These are phyloP conservation scores for Alectoris magna DNA, from an alignment of 2,797 vertebrate genomes.

Conservation along the genomic window DNA sequence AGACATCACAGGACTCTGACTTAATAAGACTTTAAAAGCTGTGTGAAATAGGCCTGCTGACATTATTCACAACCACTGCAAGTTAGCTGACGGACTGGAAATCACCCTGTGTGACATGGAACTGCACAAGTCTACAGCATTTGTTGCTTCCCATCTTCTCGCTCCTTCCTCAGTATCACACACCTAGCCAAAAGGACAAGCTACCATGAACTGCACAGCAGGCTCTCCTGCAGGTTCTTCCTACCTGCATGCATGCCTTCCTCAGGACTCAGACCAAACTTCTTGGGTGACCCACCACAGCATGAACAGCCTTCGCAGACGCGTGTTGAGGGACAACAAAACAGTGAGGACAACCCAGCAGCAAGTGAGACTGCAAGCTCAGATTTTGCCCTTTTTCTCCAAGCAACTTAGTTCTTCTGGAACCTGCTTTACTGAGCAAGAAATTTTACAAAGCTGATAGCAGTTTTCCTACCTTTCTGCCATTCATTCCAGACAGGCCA, in stretches of 20 bases:
- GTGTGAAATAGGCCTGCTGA: not conserved
- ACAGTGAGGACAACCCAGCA: not conserved
- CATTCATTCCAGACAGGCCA: not conserved
- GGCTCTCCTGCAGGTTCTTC: not conserved
- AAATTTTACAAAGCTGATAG: not conserved
- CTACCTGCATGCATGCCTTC: accelerated
- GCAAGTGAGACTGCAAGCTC: not conserved
- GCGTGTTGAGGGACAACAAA: not conserved
- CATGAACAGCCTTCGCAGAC: not conserved
- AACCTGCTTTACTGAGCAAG: not conserved
- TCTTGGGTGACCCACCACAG: not conserved
- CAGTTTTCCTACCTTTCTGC: not conserved
- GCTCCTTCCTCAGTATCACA: not conserved
- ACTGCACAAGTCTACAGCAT: not conserved
- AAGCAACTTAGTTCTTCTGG: not conserved
- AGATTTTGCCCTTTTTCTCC: not conserved
- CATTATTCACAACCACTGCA: not conserved
- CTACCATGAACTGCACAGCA: not conserved
- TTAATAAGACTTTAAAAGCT: not conserved
- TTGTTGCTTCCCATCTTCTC: not conserved
- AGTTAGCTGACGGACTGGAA: not conserved
- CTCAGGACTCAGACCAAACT: not conserved
- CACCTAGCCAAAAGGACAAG: not conserved
- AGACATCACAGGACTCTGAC: not conserved
- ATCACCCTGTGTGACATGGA: not conserved